Evolutionary conservation across 2,888 invertebrate genomes (phyloP).

Genomic region (Netelia melanura): DNA sequence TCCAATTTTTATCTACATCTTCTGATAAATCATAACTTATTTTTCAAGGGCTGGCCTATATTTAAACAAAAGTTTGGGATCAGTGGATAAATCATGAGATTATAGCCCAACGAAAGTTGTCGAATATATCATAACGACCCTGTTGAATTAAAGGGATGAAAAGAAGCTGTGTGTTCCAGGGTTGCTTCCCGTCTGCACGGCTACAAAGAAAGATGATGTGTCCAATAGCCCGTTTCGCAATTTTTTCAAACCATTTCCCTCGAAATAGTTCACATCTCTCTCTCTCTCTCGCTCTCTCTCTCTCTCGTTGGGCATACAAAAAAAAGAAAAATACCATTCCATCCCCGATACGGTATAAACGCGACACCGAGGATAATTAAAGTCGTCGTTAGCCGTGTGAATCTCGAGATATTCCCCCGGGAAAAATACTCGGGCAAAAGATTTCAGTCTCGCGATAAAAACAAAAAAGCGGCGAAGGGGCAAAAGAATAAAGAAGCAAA

Average conservation of each 20-base stretch:
- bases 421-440: constrained; percentile 7
- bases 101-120: not conserved
- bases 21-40: too few relatives aligned
- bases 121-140: not conserved
- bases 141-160: not conserved
- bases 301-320: not conserved
- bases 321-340: not conserved
- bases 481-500: not conserved
- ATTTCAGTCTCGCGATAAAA: constrained; percentile 37
- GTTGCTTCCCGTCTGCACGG: not conserved
- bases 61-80: too few relatives aligned
- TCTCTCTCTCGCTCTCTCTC: not conserved
- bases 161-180: not conserved
- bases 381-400: constrained; percentile 42
- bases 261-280: not conserved
- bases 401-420: not conserved
- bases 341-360: constrained; percentile 13
- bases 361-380: constrained; percentile 52
- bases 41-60: too few relatives aligned
- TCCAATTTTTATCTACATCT: not conserved
- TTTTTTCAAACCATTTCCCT: constrained; percentile 45
- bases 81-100: not conserved
- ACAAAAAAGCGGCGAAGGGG: constrained; percentile 1
- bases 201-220: constrained; percentile 1
- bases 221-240: constrained; percentile 50